Evolutionary conservation across 2,888 invertebrate genomes (phyloP).

Genomic region (Buathra laborator): DNA sequence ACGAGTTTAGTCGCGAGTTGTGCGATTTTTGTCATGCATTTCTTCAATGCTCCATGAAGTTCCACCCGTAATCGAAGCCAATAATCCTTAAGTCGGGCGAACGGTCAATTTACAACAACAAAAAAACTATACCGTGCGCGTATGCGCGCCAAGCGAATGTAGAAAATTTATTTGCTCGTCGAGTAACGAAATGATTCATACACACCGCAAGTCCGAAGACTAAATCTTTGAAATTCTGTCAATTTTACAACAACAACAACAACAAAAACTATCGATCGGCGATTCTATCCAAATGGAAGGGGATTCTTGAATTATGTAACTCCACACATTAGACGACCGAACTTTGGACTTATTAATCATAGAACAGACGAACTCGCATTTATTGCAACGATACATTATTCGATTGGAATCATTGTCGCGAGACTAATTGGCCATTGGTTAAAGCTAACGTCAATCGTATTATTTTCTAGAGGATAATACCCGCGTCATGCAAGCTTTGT

Average conservation of each 20-base stretch:
- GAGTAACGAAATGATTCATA: neutral
- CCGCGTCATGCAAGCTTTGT: neutral
- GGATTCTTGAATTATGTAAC: neutral
- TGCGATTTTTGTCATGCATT: too few relatives aligned
- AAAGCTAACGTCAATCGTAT: neutral
- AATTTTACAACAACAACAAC: neutral
- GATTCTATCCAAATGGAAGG: neutral
- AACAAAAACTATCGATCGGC: neutral
- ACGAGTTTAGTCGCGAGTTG: neutral
- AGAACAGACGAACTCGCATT: neutral
- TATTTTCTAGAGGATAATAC: neutral
- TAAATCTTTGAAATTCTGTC: neutral
- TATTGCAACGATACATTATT: neutral
- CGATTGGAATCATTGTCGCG: slow-evolving; percentile 11
- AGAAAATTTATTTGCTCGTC: neutral
- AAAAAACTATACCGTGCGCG: neutral
- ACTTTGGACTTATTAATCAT: neutral
- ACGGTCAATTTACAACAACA: neutral
- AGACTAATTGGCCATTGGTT: slow-evolving; percentile 1
- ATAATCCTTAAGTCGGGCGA: slow-evolving; percentile 21
- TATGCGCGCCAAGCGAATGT: neutral
- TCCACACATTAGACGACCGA: neutral
- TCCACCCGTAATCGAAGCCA: slow-evolving; percentile 49
- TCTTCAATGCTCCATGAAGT: neutral
- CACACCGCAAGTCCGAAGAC: neutral